Evolutionary conservation across 2,113 vertebrate species (phyloP).

Genomic region (Theristicus caerulescens): DNA sequence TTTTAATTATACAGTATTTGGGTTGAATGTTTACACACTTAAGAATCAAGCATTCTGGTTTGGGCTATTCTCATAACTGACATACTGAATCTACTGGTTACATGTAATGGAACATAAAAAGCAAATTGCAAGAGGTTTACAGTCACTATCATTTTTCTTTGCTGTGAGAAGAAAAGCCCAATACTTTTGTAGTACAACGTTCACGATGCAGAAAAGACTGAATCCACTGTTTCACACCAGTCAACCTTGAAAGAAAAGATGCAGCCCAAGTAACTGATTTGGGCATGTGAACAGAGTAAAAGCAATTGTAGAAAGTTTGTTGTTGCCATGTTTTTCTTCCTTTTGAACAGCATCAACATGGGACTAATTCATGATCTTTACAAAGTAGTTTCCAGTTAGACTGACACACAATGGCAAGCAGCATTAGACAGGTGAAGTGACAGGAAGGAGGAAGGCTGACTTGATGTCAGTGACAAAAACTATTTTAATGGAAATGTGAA

Average conservation of each 20-base stretch:
- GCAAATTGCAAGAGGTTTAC: neutral
- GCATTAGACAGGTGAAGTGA: slow-evolving; percentile 65
- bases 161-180: neutral
- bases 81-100: neutral
- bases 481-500: slow-evolving; percentile 72
- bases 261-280: neutral
- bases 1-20: neutral
- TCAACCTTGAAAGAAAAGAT: neutral
- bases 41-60: neutral
- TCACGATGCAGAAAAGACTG: neutral
- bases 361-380: slow-evolving; percentile 63
- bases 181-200: neutral
- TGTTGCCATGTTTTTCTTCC: slow-evolving; percentile 54
- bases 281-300: neutral
- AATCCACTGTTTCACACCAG: neutral
- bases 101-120: neutral
- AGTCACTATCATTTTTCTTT: neutral
- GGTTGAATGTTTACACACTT: neutral
- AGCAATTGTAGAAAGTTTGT: slow-evolving; percentile 23
- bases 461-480: slow-evolving; percentile 69
- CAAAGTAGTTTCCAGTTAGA: slow-evolving; percentile 58
- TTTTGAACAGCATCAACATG: slow-evolving; percentile 57
- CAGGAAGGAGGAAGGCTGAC: slow-evolving; percentile 66
- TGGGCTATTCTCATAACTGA: neutral
- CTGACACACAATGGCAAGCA: slow-evolving; percentile 64